Evolutionary conservation across 2,888 invertebrate species (phyloP).

Genomic region (Bruchidius siliquastri): DNA sequence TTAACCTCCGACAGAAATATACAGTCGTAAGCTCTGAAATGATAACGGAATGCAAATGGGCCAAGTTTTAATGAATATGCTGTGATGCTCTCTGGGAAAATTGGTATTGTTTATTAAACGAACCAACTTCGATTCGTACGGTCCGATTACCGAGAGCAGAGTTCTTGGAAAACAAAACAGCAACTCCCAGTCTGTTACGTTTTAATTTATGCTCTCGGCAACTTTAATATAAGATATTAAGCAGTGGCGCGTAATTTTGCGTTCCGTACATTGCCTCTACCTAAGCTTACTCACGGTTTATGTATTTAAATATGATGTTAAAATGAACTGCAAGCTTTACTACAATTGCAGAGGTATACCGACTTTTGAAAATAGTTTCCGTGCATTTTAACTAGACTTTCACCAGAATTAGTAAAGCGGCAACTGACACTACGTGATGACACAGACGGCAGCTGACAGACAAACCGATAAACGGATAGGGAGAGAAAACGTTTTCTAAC

Average conservation of each 20-base stretch:
- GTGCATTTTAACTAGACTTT: too few species aligned
- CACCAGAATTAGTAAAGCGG: too few species aligned
- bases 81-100: neutral
- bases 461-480: too few species aligned
- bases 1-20: neutral
- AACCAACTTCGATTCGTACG: neutral
- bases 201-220: neutral
- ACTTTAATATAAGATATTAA: neutral
- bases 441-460: too few species aligned
- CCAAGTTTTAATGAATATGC: neutral
- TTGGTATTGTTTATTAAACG: neutral
- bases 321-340: too few species aligned
- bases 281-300: too few species aligned
- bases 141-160: neutral
- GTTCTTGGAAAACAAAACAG: neutral
- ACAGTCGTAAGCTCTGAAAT: neutral
- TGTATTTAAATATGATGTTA: too few species aligned
- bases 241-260: neutral
- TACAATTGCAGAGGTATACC: too few species aligned
- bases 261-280: too few species aligned
- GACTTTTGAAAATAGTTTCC: too few species aligned
- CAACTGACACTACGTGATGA: too few species aligned
- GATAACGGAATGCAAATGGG: neutral
- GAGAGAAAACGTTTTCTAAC: too few species aligned
- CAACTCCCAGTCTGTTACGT: neutral